Evolutionary conservation across 2,888 invertebrate genomes (phyloP), one percentile per base, ranked within the genome.

Genomic region (Acleris holmiana): DNA sequence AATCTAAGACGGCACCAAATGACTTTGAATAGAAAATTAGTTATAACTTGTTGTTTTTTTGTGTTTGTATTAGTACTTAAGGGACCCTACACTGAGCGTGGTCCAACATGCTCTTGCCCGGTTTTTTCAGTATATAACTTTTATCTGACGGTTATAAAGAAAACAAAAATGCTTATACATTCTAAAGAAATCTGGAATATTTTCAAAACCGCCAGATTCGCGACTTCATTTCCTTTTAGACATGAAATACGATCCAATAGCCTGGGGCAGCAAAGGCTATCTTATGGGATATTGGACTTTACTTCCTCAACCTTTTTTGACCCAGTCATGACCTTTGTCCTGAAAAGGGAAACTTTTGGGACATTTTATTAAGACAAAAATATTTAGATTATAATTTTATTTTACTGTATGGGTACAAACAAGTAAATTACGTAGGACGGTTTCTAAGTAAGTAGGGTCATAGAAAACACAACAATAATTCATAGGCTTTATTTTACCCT

Each of bases 151-250:
- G 13, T 35, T 35, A 35, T 35, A 13, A 35, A 35, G 35, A 44
- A 17, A 44, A 44, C 8, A 29, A 29, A 18, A n/a, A 23, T 21
- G 13, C 49, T 21, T 29, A 4, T 23, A 13, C 21, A 5, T 48
- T 15, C 15, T 5, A 13, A 5, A 15, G 29, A 56, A 56, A 21
- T 13, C 23, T 10, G 40, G 44, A 21, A 55, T 55, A 44, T 23
- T 44, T 55, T 41, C 41, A 41, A 55, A 53, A 35, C 53, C 44
- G 21, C 23, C 2, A 44, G n/a, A 19, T 49, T 13, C 41, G 25
- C 29, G 49, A 62, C 35, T 62, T 56, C 50, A 62, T 62, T 62
- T 62, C 62, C 62, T 35, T 7, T 57, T 15, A 18, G 25, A 5
- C 50, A 35, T 46, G 56, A 57, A 62, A 62, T 62, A 62, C 19